Conservation (phyloP, 2,113 vertebrate species). For the Lethenteron camtschaticum region DNA sequence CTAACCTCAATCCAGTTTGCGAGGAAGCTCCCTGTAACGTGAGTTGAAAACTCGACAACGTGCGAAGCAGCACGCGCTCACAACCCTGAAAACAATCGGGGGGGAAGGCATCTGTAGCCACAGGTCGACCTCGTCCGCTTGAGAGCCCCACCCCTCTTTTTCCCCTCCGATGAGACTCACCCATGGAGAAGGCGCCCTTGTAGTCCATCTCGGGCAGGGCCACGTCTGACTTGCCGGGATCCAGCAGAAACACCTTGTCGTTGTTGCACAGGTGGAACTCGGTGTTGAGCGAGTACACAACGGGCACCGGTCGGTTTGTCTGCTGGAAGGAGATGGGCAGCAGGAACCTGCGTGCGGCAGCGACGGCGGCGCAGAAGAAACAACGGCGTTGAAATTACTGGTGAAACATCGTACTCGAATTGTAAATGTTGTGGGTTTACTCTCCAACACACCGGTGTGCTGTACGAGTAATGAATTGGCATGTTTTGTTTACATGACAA, state of each 20-base stretch:
- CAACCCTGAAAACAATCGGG: too few species aligned
- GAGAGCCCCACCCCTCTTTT: too few species aligned
- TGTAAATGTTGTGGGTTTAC: too few species aligned
- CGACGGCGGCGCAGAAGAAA: neutral
- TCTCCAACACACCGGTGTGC: too few species aligned
- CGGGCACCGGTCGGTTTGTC: constrained; percentile 77
- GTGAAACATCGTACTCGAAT: neutral
- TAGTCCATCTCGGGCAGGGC: constrained; percentile 94
- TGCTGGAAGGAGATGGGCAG: constrained; percentile 95
- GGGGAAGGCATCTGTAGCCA: too few species aligned
- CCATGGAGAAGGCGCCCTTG: constrained; percentile 92
- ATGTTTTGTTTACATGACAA: too few species aligned
- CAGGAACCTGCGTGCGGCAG: constrained; percentile 37
- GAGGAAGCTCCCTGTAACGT: too few species aligned
- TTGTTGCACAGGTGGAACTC: constrained; percentile 97
- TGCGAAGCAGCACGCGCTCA: too few species aligned
- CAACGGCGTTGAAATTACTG: neutral
- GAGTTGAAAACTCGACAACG: too few species aligned
- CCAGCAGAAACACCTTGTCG: constrained; percentile 82
- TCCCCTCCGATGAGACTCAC: constrained; percentile 18
- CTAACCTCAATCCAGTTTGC: too few species aligned
- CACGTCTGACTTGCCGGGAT: constrained; percentile 47
- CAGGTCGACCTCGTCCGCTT: too few species aligned
- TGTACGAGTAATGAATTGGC: too few species aligned
- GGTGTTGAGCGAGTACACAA: constrained; percentile 84